Percentiles rank a stretch among this genome's conserved stretches.
phyloP scores from a whole-genome alignment of 2,797 vertebrate species.

The Glossophaga mutica region DNA sequence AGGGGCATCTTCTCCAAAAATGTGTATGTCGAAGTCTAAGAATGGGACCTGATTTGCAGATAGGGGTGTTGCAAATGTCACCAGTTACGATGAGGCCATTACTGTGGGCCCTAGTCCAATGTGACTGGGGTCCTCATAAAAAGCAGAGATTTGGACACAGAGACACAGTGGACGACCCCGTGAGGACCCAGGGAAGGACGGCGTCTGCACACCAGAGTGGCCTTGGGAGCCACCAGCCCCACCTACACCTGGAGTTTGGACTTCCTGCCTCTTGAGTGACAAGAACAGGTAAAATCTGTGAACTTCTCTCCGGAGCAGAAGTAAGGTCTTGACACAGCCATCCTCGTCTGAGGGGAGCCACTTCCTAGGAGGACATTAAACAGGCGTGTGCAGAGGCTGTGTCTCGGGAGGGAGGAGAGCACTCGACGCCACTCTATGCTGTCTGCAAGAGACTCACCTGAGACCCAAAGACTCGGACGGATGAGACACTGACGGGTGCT shows the following conservation, averaged over 20 bases:
- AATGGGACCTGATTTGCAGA: background rate
- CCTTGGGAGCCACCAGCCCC: background rate
- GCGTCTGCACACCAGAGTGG: accelerated
- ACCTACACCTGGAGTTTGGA: background rate
- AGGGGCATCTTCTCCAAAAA: background rate
- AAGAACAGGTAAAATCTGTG: background rate
- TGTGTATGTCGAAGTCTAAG: accelerated
- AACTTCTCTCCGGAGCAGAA: background rate
- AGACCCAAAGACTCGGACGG: background rate
- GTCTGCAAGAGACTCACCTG: background rate
- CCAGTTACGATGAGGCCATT: background rate
- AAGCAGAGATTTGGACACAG: background rate
- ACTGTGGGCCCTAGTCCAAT: background rate
- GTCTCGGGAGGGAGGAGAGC: background rate
- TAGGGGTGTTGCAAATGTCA: background rate
- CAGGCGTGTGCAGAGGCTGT: background rate
- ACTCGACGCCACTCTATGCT: background rate
- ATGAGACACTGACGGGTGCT: background rate
- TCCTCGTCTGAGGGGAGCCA: background rate
- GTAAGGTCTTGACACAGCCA: no score
- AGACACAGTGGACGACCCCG: accelerated
- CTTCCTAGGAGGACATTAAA: background rate
- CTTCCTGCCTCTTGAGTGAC: background rate
- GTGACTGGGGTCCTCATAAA: background rate
- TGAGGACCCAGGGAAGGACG: accelerated